phyloP scores from a whole-genome alignment of 2,797 vertebrate species.

The Harpagifer antarcticus region DNA sequence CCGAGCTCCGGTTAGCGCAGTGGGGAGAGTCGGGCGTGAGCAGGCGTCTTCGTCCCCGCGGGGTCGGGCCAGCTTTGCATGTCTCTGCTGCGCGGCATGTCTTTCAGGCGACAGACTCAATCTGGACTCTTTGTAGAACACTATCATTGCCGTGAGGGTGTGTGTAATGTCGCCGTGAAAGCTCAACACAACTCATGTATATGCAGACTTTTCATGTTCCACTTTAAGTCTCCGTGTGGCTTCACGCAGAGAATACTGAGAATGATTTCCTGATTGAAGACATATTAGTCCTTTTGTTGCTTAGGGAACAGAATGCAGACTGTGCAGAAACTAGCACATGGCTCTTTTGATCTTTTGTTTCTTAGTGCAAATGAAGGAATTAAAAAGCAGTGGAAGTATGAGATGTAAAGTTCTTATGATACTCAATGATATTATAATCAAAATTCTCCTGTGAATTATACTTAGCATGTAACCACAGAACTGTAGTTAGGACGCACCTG shows the following conservation, averaged over 20 bases:
- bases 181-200: slow-evolving; percentile 20
- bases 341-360: slow-evolving; percentile 26
- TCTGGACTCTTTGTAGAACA: slow-evolving; percentile 41
- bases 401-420: slow-evolving; percentile 44
- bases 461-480: slow-evolving; percentile 49
- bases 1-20: slow-evolving; percentile 32
- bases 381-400: slow-evolving; percentile 15
- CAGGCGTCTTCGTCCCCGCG: slow-evolving; percentile 9
- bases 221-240: background rate
- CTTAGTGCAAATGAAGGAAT: slow-evolving; percentile 46
- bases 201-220: slow-evolving; percentile 4
- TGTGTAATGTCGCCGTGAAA: background rate
- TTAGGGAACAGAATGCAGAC: slow-evolving; percentile 36
- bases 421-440: slow-evolving; percentile 36
- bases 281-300: slow-evolving; percentile 17
- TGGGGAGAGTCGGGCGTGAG: slow-evolving; percentile 10
- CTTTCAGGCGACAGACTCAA: slow-evolving; percentile 20
- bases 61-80: slow-evolving; percentile 42
- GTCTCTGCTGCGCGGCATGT: slow-evolving; percentile 48
- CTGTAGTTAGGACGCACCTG: slow-evolving; percentile 23
- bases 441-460: slow-evolving; percentile 12
- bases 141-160: slow-evolving; percentile 24
- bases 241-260: background rate
- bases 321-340: slow-evolving; percentile 70
- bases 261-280: slow-evolving; percentile 1